Percentiles rank a stretch among this genome's conserved stretches.
Conservation (phyloP, 2,888 invertebrate genomes). For the Pristionchus maxplancki region DNA sequence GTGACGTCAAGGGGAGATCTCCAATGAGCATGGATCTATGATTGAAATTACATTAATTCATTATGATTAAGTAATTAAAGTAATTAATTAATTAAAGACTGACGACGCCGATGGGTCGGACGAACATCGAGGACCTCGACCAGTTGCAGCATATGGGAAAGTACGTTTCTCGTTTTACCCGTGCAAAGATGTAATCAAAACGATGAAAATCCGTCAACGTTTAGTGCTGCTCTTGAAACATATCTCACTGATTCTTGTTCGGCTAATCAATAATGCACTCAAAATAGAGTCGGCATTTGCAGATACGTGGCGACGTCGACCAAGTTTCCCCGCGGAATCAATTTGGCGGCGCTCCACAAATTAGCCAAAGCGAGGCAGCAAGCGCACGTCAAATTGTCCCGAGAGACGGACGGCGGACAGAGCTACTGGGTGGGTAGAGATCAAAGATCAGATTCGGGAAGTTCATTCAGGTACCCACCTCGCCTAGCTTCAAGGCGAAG, state of each 20-base stretch:
- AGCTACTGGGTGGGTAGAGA: constrained; percentile 54
- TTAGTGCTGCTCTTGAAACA: too few species aligned
- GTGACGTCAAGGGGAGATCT: neutral
- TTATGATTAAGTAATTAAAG: neutral
- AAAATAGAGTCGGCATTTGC: constrained; percentile 43
- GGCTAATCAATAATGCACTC: neutral
- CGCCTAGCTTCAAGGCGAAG: constrained; percentile 60
- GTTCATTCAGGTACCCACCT: constrained; percentile 64
- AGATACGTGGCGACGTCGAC: constrained; percentile 73
- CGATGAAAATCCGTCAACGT: too few species aligned
- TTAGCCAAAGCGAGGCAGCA: constrained; percentile 57
- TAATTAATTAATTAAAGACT: constrained; percentile 55
- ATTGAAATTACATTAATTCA: neutral
- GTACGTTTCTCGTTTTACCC: constrained; percentile 57
- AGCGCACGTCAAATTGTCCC: constrained; percentile 49
- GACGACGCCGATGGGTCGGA: constrained; percentile 74
- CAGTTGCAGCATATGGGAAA: constrained; percentile 75
- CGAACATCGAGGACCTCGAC: constrained; percentile 64
- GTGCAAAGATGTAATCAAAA: too few species aligned
- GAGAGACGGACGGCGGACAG: constrained; percentile 55
- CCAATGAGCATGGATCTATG: neutral
- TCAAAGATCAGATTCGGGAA: neutral
- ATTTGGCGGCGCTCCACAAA: constrained; percentile 68
- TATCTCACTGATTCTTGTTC: neutral
- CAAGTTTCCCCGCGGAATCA: constrained; percentile 66